A percentile compares a stretch with the other conserved stretches of the same genome.
These are phyloP conservation scores for Serrognathus titanus DNA, from an alignment of 2,888 invertebrate genomes.

Conservation along the genomic window DNA sequence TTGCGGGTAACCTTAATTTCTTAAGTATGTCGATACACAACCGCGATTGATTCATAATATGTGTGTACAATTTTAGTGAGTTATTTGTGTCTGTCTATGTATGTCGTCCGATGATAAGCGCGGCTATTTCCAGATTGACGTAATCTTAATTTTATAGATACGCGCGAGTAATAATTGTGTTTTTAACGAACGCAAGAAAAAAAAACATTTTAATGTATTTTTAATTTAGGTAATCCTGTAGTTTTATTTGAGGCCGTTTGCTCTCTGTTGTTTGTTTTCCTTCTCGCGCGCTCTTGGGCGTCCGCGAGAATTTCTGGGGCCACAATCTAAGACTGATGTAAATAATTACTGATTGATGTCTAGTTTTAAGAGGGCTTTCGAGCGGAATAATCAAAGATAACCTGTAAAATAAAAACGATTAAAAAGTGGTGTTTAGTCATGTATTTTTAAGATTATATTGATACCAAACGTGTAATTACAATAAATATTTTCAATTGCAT, in stretches of 20 bases:
- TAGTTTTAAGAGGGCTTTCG: slow-evolving; percentile 20
- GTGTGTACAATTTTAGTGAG: slow-evolving; percentile 12
- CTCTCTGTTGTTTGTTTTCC: no score
- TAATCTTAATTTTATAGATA: slow-evolving; percentile 13
- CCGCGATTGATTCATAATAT: not conserved
- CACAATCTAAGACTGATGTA: slow-evolving; percentile 39
- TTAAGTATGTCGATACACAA: not conserved
- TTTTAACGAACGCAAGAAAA: no score
- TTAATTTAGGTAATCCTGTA: slow-evolving; percentile 8
- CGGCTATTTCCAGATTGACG: slow-evolving; percentile 20
- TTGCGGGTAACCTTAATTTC: slow-evolving; percentile 11
- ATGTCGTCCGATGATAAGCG: not conserved
- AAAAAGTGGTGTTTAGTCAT: slow-evolving; percentile 25
- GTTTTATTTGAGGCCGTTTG: slow-evolving; percentile 6
- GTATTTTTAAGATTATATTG: slow-evolving; percentile 15
- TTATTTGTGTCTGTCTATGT: slow-evolving; percentile 10
- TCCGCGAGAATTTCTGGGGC: slow-evolving; percentile 28
- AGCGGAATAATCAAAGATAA: slow-evolving; percentile 24
- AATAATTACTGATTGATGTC: slow-evolving; percentile 22
- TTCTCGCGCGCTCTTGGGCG: not conserved
- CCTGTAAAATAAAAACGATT: slow-evolving; percentile 28
- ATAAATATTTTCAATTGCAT: no score
- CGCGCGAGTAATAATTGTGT: no score
- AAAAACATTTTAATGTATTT: slow-evolving; percentile 19
- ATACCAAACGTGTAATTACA: slow-evolving; percentile 5